A percentile compares a stretch with the other conserved stretches of the same genome.
These are phyloP conservation scores for Gila robusta DNA, from an alignment of 2,797 vertebrate species.

Conservation along the genomic window DNA sequence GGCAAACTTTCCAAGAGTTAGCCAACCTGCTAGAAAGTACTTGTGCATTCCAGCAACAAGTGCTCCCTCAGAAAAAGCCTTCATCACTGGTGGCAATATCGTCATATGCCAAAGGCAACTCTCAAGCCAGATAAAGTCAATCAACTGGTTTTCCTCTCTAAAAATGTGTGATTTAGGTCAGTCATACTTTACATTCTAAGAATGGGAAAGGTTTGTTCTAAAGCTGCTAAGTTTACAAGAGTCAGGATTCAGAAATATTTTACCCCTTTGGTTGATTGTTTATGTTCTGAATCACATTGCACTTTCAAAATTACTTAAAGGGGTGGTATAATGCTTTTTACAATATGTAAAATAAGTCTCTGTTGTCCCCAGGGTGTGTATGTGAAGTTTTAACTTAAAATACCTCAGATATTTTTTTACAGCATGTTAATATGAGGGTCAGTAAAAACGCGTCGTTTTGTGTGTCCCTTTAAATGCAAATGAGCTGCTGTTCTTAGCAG, in stretches of 20 bases:
- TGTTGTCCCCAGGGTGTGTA: too few relatives aligned
- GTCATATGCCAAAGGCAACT: slow-evolving; percentile 1
- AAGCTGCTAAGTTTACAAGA: background rate
- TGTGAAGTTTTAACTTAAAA: too few relatives aligned
- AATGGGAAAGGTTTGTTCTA: background rate
- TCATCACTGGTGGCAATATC: slow-evolving; percentile 29
- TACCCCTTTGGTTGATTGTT: background rate
- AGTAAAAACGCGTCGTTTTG: too few relatives aligned
- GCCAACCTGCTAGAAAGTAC: slow-evolving; percentile 39
- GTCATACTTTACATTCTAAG: background rate
- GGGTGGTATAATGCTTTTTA: too few relatives aligned
- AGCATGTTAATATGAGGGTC: too few relatives aligned
- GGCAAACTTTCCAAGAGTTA: slow-evolving; percentile 43
- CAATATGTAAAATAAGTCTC: too few relatives aligned
- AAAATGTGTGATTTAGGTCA: background rate
- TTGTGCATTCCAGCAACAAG: slow-evolving; percentile 38
- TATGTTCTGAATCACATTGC: background rate
- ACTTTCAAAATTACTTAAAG: background rate
- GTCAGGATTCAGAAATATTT: background rate
- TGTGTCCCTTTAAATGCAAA: too few relatives aligned
- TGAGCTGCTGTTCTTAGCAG: too few relatives aligned
- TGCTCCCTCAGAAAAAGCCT: slow-evolving; percentile 11
- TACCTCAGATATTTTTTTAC: too few relatives aligned
- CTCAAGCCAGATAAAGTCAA: slow-evolving; percentile 29
- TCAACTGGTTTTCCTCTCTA: slow-evolving; percentile 22